These are phyloP conservation scores for Todiramphus chloris DNA, from an alignment of 2,113 vertebrate species.

Conservation along the genomic window DNA sequence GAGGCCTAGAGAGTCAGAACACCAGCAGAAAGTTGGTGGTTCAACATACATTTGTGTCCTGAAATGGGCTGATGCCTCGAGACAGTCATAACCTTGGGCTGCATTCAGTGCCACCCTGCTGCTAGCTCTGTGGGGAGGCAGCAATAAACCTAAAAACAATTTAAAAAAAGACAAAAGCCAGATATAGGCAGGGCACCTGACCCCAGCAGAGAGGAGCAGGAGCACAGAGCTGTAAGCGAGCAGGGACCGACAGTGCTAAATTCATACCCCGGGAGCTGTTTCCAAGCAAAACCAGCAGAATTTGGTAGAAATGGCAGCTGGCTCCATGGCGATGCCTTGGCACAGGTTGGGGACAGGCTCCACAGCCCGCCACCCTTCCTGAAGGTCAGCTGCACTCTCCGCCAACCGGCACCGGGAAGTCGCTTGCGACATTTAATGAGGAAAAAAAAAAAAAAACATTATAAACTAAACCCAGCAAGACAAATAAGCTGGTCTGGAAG, in stretches of 20 bases:
- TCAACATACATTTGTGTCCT: background rate
- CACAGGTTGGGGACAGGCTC: background rate
- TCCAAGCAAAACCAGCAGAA: background rate
- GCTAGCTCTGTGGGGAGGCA: background rate
- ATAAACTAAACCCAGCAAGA: background rate
- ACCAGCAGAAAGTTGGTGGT: background rate
- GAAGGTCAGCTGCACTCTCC: background rate
- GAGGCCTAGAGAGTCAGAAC: background rate
- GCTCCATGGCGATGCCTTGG: background rate
- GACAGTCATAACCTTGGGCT: rapidly evolving
- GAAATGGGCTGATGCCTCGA: rapidly evolving
- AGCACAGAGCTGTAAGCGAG: background rate
- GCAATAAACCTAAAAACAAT: background rate
- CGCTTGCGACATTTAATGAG: background rate
- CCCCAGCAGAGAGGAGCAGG: background rate
- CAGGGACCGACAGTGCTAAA: background rate
- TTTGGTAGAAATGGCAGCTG: background rate
- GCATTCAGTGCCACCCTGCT: rapidly evolving
- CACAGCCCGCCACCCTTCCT: background rate
- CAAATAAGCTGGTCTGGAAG: background rate
- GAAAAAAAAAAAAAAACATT: background rate
- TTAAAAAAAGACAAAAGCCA: background rate
- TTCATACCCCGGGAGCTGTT: background rate
- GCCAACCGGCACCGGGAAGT: background rate
- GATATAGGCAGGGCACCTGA: background rate